These are phyloP conservation scores for Bergia puertoricense DNA, from an alignment of 92 coral and sea anemone species.

Conservation along the genomic window DNA sequence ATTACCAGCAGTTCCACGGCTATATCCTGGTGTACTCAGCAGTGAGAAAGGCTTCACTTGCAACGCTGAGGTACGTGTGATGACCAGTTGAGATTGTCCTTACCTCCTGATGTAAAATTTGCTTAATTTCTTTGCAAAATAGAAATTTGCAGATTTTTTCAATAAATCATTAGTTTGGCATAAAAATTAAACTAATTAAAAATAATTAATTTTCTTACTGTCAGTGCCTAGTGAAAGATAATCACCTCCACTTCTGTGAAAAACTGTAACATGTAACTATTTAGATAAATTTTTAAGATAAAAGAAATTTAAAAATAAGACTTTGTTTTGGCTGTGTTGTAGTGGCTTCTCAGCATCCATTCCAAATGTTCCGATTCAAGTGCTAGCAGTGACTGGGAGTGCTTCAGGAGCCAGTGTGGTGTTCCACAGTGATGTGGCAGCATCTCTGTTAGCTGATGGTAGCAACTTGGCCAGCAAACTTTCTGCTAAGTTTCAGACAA, in stretches of 20 bases:
- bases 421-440: conserved; percentile 95
- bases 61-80: conserved; percentile 79
- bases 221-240: too few species aligned
- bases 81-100: too few species aligned
- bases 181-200: too few species aligned
- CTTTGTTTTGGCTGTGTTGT: conserved; percentile 7
- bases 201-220: too few species aligned
- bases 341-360: conserved; percentile 96
- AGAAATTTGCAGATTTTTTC: too few species aligned
- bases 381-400: conserved; percentile 94
- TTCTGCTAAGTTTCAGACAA: conserved; percentile 97
- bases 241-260: too few species aligned
- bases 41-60: conserved; percentile 87
- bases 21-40: conserved; percentile 98
- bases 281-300: not conserved
- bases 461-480: conserved; percentile 96
- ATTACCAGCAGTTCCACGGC: conserved; percentile 95
- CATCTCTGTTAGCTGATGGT: conserved; percentile 93
- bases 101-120: too few species aligned
- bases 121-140: too few species aligned
- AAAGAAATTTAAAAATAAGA: not conserved
- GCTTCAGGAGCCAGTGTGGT: conserved; percentile 99
- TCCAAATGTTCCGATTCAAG: conserved; percentile 96
- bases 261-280: too few species aligned
- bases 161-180: too few species aligned